Evolutionary conservation across 2,113 vertebrate genomes (phyloP).

Genomic region (Microcebus lehilahytsara): DNA sequence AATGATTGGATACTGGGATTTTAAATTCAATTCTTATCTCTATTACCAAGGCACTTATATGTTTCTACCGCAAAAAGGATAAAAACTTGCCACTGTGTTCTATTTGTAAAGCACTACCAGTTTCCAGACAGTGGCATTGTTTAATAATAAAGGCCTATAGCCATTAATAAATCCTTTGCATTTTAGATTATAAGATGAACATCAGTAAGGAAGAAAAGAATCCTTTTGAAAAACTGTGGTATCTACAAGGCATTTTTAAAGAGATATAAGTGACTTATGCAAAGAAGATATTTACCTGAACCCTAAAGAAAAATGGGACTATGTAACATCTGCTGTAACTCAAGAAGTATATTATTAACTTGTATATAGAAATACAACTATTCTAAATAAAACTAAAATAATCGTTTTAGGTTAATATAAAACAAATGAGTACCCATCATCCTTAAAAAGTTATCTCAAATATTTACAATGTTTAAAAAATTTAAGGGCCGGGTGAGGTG

Average conservation of each 20-base stretch:
- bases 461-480: not conserved
- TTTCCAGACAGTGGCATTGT: not conserved
- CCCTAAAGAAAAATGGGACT: not conserved
- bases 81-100: not conserved
- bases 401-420: not conserved
- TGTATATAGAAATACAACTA: not conserved
- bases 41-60: not conserved
- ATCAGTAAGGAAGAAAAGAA: not conserved
- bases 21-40: conserved; percentile 61
- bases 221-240: not conserved
- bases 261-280: not conserved
- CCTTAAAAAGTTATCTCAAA: not conserved
- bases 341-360: not conserved
- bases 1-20: conserved; percentile 32
- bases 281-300: not conserved
- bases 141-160: not conserved
- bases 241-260: not conserved
- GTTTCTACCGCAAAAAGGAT: not conserved
- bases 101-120: not conserved
- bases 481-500: not conserved
- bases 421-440: not conserved
- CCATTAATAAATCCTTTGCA: not conserved
- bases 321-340: not conserved
- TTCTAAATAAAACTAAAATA: not conserved
- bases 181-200: conserved; percentile 27